Evolutionary conservation across 2,888 invertebrate genomes (phyloP), one percentile per base, ranked within the genome.

Genomic region (Aproaerema taeniolella): DNA sequence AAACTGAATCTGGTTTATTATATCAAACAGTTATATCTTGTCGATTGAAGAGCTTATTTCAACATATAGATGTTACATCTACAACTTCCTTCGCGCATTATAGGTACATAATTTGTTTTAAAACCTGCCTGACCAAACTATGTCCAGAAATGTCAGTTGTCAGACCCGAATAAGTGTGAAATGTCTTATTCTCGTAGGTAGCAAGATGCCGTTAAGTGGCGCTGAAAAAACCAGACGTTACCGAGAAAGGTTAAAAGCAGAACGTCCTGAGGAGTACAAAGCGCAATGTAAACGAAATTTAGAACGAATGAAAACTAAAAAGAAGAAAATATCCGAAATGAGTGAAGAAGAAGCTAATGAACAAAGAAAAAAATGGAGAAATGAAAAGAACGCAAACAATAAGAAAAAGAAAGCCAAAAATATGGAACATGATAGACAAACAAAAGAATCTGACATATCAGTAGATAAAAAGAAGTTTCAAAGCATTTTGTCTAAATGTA

Each of bases 301-400:
- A 14, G 14, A 6, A 8, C 13, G 29, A 29, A 11, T 29, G 10
- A 11, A 6, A 11, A 29, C 10, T 4, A 10, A 2, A 11, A 10
- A 29, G 2, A 29, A 29, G 12, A 29, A 29, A 11, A 29, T 29
- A 12, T 3, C 10, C n/a, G 29, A 28, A 7, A 7, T 30, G 8
- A 20, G 9, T 26, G 12, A 16, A 4, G 12, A 16, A 30, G 14
- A 38, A 28, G 20, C 13, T 17, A 11, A 25, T 4, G 13, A 38
- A 16, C 31, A 11, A 31, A 28, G 24, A 38, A 38, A 29, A 20
- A 30, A 32, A 2, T 32, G 24, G 14, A 25, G 28, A 39, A n/a
- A 30, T 8, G 24, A 34, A 24, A 24, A 34, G 25, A 24, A 34
- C n/a, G n/a, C n/a, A 24, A 25, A 25, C 8, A 20, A 25, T 24